A percentile compares a stretch with the other conserved stretches of the same genome.
phyloP scores from a whole-genome alignment of 2,113 vertebrate species.

The Gopherus evgoodei region DNA sequence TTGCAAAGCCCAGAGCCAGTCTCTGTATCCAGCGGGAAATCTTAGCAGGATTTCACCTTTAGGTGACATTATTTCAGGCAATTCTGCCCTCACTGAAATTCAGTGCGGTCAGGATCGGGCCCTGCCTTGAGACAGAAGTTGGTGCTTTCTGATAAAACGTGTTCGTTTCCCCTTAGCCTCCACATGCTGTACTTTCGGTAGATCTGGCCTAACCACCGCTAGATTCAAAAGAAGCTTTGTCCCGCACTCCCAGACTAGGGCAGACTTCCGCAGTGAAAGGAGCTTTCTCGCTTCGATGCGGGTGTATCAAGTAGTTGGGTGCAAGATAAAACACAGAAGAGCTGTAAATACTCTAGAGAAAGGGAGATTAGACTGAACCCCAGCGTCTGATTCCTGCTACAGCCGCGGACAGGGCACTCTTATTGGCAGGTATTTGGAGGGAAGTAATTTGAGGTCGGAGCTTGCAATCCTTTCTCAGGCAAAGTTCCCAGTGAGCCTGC shows the following conservation, averaged over 20 bases:
- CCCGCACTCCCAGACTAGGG: background rate
- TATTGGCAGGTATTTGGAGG: background rate
- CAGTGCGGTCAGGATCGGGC: too few species aligned
- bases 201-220: background rate
- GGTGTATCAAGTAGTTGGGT: background rate
- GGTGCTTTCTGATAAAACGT: background rate
- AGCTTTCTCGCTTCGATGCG: background rate
- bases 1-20: background rate
- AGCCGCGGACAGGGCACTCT: too few species aligned
- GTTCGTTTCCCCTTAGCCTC: too few species aligned
- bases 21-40: too few species aligned
- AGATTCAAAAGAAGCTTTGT: background rate
- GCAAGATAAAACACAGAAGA: background rate
- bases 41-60: too few species aligned
- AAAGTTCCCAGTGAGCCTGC: background rate
- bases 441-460: background rate
- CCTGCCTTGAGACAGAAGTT: too few species aligned
- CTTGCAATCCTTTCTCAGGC: background rate
- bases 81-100: too few species aligned
- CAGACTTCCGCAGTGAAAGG: background rate
- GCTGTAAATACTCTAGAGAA: background rate
- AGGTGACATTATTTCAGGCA: too few species aligned
- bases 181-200: too few species aligned
- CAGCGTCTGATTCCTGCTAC: background rate
- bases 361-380: background rate